phyloP scores from a whole-genome alignment of 2,113 vertebrate genomes.

The Chaetops frenatus region DNA sequence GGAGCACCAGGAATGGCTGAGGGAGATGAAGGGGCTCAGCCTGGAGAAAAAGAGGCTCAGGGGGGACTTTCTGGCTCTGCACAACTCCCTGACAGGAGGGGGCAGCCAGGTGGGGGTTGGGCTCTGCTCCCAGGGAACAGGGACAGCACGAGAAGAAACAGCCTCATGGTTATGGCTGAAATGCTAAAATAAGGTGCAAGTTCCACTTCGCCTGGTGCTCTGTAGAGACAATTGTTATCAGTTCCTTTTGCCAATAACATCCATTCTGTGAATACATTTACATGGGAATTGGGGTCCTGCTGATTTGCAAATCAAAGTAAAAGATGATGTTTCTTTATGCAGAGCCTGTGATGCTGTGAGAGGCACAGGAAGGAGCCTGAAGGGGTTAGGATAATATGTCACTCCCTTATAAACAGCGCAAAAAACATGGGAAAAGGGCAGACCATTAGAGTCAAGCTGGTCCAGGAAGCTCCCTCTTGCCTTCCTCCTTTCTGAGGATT shows the following conservation, averaged over 20 bases:
- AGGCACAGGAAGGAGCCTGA: background rate
- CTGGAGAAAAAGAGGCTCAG: background rate
- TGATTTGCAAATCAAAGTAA: background rate
- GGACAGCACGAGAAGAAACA: rapidly evolving
- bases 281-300: background rate
- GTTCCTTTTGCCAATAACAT: background rate
- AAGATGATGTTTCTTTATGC: background rate
- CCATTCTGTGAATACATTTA: background rate
- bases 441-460: background rate
- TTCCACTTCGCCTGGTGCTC: background rate
- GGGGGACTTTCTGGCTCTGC: background rate
- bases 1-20: background rate
- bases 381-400: background rate
- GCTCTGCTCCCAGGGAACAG: background rate
- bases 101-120: rapidly evolving
- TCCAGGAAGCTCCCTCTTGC: background rate
- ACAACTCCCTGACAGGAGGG: background rate
- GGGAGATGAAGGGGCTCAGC: background rate
- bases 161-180: background rate
- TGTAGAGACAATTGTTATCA: background rate
- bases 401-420: background rate
- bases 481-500: background rate
- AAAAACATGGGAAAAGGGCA: background rate
- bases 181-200: background rate
- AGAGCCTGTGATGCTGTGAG: background rate